These are phyloP conservation scores for Pardosa pseudoannulata DNA, from an alignment of 2,888 invertebrate genomes.

Conservation along the genomic window DNA sequence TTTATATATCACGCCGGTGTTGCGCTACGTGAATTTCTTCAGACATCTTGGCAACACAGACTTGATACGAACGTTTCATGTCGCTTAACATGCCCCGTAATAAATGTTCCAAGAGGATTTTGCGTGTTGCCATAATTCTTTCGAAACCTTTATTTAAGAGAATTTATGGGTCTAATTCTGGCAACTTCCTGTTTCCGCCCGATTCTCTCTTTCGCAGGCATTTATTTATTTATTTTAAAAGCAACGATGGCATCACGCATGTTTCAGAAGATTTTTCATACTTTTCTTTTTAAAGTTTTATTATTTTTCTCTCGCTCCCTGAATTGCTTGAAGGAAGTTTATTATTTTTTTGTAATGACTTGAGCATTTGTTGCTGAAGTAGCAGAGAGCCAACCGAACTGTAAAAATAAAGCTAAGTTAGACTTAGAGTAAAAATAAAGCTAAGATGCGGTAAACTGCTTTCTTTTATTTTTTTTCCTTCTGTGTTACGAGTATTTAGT, in stretches of 20 bases:
- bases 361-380: neutral
- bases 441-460: too few relatives aligned
- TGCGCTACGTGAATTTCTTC: neutral
- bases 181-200: conserved; percentile 55
- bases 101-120: neutral
- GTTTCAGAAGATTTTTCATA: neutral
- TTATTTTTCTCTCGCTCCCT: too few relatives aligned
- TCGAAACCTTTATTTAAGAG: conserved; percentile 19
- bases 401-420: too few relatives aligned
- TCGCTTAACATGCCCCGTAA: neutral
- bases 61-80: neutral
- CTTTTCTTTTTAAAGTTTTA: neutral
- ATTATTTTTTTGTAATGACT: neutral
- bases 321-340: neutral
- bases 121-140: neutral
- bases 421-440: too few relatives aligned
- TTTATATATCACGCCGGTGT: neutral
- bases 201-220: neutral
- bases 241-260: neutral
- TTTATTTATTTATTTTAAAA: conserved; percentile 18
- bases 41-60: neutral
- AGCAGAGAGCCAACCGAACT: too few relatives aligned
- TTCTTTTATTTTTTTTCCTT: too few relatives aligned
- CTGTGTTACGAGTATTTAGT: too few relatives aligned
- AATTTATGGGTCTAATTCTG: conserved; percentile 36